These are phyloP conservation scores for Podiceps cristatus DNA, from an alignment of 2,113 vertebrate species.

Conservation along the genomic window DNA sequence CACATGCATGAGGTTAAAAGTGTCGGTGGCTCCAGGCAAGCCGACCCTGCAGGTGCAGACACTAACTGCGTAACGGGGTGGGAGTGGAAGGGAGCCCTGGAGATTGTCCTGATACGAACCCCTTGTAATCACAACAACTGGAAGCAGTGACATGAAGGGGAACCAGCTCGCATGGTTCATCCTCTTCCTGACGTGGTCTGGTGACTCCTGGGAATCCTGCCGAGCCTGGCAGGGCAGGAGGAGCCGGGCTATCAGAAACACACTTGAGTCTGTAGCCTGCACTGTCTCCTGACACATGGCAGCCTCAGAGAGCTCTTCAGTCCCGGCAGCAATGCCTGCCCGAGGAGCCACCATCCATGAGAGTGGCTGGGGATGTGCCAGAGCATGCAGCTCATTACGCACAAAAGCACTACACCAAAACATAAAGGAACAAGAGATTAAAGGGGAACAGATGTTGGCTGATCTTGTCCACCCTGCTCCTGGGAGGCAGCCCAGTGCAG, in stretches of 20 bases:
- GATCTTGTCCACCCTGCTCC: conserved; percentile 18
- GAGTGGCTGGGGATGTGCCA: conserved; percentile 4
- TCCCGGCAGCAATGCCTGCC: background rate
- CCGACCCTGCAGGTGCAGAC: background rate
- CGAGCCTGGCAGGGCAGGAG: background rate
- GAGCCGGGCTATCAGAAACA: background rate
- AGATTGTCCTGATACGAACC: background rate
- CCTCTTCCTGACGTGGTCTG: background rate
- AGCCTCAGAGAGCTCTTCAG: background rate
- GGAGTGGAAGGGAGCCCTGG: background rate
- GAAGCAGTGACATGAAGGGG: background rate
- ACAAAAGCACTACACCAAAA: conserved; percentile 5
- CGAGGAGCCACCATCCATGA: background rate
- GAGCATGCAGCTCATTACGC: background rate
- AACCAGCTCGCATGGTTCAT: background rate
- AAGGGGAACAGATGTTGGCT: conserved; percentile 57
- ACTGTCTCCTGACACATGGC: background rate
- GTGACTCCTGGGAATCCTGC: background rate
- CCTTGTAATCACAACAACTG: background rate
- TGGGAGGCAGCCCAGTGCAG: conserved; percentile 15
- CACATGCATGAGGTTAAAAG: background rate
- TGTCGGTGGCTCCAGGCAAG: rapidly evolving
- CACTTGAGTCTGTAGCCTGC: background rate
- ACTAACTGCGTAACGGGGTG: rapidly evolving
- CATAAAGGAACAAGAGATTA: conserved; percentile 54